phyloP scores from a whole-genome alignment of 2,797 vertebrate species.

The Pipistrellus pipistrellus region DNA sequence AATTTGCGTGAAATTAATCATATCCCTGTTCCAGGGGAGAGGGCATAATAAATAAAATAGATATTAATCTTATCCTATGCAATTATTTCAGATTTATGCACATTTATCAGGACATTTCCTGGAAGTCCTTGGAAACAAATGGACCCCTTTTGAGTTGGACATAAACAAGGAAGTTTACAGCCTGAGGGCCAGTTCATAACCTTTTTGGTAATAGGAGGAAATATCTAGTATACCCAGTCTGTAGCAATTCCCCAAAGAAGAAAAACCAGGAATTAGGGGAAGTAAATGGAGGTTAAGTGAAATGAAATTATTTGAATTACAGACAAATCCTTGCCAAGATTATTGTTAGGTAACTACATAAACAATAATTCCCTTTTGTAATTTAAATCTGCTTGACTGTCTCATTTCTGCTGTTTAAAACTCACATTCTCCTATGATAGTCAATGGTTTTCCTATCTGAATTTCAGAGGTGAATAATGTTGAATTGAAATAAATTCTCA shows the following conservation, averaged over 20 bases:
- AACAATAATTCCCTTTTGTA: background rate
- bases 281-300: background rate
- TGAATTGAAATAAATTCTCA: background rate
- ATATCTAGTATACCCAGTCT: background rate
- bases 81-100: background rate
- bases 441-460: background rate
- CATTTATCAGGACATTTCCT: background rate
- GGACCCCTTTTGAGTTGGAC: background rate
- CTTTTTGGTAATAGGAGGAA: background rate
- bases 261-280: background rate
- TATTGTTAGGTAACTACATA: background rate
- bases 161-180: background rate
- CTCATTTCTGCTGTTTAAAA: slow-evolving; percentile 27
- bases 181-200: background rate
- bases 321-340: slow-evolving; percentile 14
- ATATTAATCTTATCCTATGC: background rate
- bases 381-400: background rate
- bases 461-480: background rate
- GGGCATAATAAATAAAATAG: background rate
- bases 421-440: background rate
- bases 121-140: background rate
- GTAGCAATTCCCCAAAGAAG: background rate
- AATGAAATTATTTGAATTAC: background rate
- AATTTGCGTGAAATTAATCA: background rate
- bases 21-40: background rate